Base-by-base conservation (phyloP, 2,888 invertebrate genomes). In the Hirtodrosophila histrioides region DNA sequence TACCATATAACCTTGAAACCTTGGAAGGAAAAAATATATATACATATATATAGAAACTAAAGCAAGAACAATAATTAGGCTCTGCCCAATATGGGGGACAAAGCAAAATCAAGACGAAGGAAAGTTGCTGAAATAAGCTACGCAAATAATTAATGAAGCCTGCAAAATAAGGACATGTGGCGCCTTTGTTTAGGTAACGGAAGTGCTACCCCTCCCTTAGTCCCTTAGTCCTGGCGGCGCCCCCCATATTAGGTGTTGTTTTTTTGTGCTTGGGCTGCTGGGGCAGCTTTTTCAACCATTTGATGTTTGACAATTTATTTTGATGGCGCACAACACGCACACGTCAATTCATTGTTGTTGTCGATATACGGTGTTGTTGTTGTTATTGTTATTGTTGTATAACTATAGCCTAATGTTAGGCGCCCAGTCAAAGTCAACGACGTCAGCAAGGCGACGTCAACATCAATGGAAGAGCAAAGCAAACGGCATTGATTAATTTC, bases 261-360 rank as follows among this genome's bases (percentile, higher is more conserved):
- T 44, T 45, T 53, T 49, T 56, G 53, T 58, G 41, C 49, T 55
- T 8, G 17, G 62, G 78, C 54, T 64, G 63, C 68, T 55, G 53
- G 58, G 61, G 29, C 36, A 55, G 61, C 51, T 55, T 61, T 63
- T 57, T 27, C 49, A 62, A 48, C 72, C 66, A 70, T 69, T 81
- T 72, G 81, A 86, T 78, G 75, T 77, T 86, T 86, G 82, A 84
- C 81, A 72, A 83, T 84, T 84, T 81, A 80, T 84, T 83, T 86
- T 84, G 82, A 84, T 86, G 72, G 78, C 67, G 45, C 72, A 51
- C 66, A 80, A 64, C 82, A 86, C 75, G 85, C 85, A 86, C 78
- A 65, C 64, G 69, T 55, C 53, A 66, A 67, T 67, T 67, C 46
- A 17, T 24, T 27, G 27, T 24, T 27, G 27, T 27, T 27, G 27